Base-by-base conservation (phyloP, 2,888 invertebrate species). In the Cataglyphis rosenhaueri region DNA sequence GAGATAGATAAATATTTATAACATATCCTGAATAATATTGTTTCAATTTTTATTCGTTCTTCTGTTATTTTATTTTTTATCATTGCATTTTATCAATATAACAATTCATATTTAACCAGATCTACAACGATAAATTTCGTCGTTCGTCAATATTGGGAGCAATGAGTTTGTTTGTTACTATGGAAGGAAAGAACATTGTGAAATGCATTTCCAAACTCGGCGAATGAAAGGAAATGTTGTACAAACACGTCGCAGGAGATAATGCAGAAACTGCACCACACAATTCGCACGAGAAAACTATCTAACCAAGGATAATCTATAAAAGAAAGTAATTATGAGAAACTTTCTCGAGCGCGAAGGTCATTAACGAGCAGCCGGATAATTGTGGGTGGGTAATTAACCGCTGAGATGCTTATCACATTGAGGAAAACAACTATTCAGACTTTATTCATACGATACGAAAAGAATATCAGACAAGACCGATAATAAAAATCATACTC, bases 331-430 rank as follows among this genome's bases (percentile, higher is more conserved):
- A 92, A 93, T 92, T 91, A 87, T 87, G 86, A 86, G 87, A 88
- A 86, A 93, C 92, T 93, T 94, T 93, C 91, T 83, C 88, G 88
- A 85, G 87, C 86, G 82, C 90, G 92, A 94, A 94, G 93, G 94
- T 94, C 94, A 93, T 94, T 94, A 93, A 92, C 93, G 91, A 91
- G 86, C 83, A 76, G 29, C 75, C 61, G 74, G 78, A 86, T 89
- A 85, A 85, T 88, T 83, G 82, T 68, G 62, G 57, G 85, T 41
- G 52, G 76, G 25, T 86, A 89, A 90, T 87, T 90, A 86, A 76
- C 65, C 35, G n/a, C 5, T 61, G 70, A 62, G 89, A 88, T 89
- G 73, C n/a, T 29, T 62, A 89, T 90, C 90, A 10, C 62, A 32
- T 55, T 52, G 44, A 59, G 75, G 64, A 88, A 88, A 89, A 84